phyloP scores from a whole-genome alignment of 2,797 vertebrate species.

The Manis crassicaudata region DNA sequence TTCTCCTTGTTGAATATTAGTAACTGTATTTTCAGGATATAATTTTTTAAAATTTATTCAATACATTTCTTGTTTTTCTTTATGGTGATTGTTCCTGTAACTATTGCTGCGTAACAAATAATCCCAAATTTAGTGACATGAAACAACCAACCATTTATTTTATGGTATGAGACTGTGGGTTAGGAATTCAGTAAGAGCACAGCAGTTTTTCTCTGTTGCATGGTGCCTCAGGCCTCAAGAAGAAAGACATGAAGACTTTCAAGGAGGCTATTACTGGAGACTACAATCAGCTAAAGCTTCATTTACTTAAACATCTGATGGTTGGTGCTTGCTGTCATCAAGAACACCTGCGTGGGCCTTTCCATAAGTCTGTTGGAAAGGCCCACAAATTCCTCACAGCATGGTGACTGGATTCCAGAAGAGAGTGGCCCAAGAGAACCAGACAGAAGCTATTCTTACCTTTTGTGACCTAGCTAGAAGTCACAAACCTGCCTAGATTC shows the following conservation, averaged over 20 bases:
- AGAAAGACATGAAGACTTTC: neutral
- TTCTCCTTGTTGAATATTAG: neutral
- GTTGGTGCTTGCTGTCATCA: neutral
- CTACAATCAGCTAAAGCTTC: neutral
- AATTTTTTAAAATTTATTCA: neutral
- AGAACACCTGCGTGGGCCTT: neutral
- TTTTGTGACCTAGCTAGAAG: neutral
- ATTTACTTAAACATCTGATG: neutral
- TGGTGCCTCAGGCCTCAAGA: neutral
- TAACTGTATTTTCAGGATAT: neutral
- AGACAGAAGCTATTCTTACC: neutral
- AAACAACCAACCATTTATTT: neutral
- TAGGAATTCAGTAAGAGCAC: neutral
- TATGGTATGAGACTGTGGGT: neutral
- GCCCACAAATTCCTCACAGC: neutral
- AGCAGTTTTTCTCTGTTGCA: neutral
- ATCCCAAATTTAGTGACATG: neutral
- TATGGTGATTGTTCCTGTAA: neutral
- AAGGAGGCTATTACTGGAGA: neutral
- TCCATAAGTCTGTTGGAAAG: neutral
- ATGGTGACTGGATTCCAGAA: neutral
- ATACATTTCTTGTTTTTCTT: neutral
- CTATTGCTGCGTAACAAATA: neutral
- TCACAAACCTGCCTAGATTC: neutral
- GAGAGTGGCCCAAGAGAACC: neutral